A percentile compares a stretch with the other conserved stretches of the same genome.
phyloP scores from a whole-genome alignment of 2,113 vertebrate genomes.

The Cinclus mexicanus region DNA sequence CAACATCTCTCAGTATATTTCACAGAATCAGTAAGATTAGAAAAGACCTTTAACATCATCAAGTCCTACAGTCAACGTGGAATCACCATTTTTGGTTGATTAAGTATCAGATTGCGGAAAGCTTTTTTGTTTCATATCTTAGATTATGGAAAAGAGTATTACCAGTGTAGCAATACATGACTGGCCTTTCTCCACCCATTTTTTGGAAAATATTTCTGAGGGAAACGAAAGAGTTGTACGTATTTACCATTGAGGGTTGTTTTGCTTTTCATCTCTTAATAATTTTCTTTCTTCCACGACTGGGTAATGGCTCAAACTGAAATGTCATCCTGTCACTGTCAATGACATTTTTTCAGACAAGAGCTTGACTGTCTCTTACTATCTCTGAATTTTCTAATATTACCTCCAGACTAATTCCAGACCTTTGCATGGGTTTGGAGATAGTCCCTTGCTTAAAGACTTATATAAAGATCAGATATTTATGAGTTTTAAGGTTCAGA shows the following conservation, averaged over 20 bases:
- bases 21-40: not conserved
- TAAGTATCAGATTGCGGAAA: not conserved
- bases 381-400: not conserved
- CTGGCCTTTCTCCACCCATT: accelerated
- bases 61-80: accelerated
- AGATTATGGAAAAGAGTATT: not conserved
- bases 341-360: not conserved
- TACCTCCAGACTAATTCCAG: not conserved
- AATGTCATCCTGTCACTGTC: not conserved
- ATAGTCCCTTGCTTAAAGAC: not conserved
- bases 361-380: not conserved
- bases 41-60: not conserved
- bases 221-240: not conserved
- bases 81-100: not conserved
- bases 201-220: not conserved
- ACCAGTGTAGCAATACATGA: not conserved
- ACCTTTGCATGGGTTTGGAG: not conserved
- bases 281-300: not conserved
- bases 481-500: not conserved
- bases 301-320: not conserved
- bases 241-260: not conserved
- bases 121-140: not conserved
- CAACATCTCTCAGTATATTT: not conserved
- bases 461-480: not conserved
- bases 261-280: not conserved